Percentiles rank a stretch among this genome's conserved stretches.
These are phyloP conservation scores for Coenobita brevimanus DNA, from an alignment of 1,140 invertebrate species.

Conservation along the genomic window DNA sequence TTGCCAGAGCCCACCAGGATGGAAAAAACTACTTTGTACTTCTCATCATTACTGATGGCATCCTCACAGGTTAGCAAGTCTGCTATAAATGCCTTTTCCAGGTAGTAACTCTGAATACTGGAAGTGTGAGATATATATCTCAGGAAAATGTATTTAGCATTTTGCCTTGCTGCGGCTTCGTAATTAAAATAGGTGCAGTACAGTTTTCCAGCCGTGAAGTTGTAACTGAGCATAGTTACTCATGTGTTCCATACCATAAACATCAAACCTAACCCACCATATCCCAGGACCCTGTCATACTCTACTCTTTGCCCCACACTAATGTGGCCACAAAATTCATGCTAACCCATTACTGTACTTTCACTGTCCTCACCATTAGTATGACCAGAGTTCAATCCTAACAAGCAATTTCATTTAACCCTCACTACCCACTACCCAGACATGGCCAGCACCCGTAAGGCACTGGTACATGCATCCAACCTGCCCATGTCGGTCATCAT, in stretches of 20 bases:
- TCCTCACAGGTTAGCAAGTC: conserved; percentile 75
- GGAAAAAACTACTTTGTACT: conserved; percentile 77
- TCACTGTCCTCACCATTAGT: too few relatives aligned
- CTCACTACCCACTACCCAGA: conserved; percentile 62
- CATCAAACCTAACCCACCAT: background rate
- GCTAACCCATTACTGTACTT: background rate
- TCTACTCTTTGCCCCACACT: background rate
- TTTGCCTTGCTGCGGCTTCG: too few relatives aligned
- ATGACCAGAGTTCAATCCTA: background rate
- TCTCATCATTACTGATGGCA: conserved; percentile 78
- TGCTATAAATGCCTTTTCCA: background rate
- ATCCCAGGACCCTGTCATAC: background rate
- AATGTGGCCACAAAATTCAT: background rate
- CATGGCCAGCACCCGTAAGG: conserved; percentile 73
- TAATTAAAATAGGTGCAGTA: too few relatives aligned
- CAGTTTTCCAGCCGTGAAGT: too few relatives aligned
- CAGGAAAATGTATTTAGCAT: background rate
- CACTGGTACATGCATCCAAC: conserved; percentile 75
- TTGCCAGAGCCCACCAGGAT: conserved; percentile 71
- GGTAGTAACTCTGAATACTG: too few relatives aligned
- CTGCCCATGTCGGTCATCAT: conserved; percentile 80
- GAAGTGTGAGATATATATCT: background rate
- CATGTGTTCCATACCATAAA: background rate
- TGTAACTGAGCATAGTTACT: too few relatives aligned
- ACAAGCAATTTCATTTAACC: background rate